Base-by-base conservation (phyloP, 2,113 vertebrate species). In the Seriola quinqueradiata region DNA sequence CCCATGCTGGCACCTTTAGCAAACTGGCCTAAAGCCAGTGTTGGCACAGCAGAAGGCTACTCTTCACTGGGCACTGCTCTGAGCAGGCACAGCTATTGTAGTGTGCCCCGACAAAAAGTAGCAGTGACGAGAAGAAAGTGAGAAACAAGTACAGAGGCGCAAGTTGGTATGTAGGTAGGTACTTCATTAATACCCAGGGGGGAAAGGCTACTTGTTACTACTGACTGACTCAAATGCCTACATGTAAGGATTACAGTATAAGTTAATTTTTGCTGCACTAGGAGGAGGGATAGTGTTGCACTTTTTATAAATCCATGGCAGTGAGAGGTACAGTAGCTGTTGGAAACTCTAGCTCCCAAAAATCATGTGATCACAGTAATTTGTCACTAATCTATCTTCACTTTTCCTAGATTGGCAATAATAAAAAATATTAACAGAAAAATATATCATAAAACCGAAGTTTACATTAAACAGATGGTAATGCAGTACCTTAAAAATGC, bases 1-100 rank as follows among this genome's bases (percentile, higher is more conserved):
- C 90, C 84, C 79, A 84, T 40, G 76, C 79, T 89, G 90, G 82
- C 89, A 88, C 83, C 82, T 88, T 81, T 65, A 85, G 76, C 78
- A 75, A 81, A 59, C 79, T 85, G 90, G 87, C 86, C 57, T 3
- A 28, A 71, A 84, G 83, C 88, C 89, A 90, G 19, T 13, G 64
- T 75, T 89, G 87, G 80, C 83, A 71, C 72, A 71, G 82, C 57
- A 5, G 80, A 84, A 60, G 57, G 64, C 72, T 73, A 28, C 79
- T 85, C 74, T 65, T 70, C 65, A 54, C 64, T 61, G 75, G 67
- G 59, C 74, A 6, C 68, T 38, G 81, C 64, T 57, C 70, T 16
- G 63, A 84, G 50, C 46, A 81, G 42, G 55, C 34, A 58, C 59
- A 16, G 42, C 50, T 10, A 42, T 58, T 65, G 44, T 8, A 40